Conservation (phyloP, 2,797 vertebrate species). For the Paguma larvata region DNA sequence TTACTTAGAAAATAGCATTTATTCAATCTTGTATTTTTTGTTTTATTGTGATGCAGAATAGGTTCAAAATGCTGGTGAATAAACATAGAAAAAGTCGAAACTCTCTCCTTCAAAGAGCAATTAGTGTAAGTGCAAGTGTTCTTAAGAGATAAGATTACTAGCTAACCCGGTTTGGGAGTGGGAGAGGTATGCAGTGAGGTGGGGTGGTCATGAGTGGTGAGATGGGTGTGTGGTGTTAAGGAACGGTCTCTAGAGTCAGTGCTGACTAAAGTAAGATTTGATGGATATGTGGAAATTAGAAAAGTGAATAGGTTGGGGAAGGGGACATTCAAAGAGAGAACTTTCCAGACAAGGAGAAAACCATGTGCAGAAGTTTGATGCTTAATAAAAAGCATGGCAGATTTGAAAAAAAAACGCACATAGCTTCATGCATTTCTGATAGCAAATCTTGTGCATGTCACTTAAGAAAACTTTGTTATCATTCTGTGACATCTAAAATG, state of each 20-base stretch:
- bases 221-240: not conserved
- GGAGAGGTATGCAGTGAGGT: not conserved
- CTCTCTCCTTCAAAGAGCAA: not conserved
- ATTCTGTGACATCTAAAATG: not conserved
- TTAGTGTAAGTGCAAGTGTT: not conserved
- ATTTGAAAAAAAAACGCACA: not conserved
- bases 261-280: not conserved
- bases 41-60: not conserved
- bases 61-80: not conserved
- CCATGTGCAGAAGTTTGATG: not conserved
- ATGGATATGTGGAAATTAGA: not conserved
- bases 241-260: not conserved
- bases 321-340: not conserved
- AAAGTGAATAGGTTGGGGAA: not conserved
- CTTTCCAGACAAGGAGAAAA: not conserved
- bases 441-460: not conserved
- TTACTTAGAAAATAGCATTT: not conserved
- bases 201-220: too few relatives aligned
- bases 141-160: not conserved
- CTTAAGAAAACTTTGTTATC: not conserved
- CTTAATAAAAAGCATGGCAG: not conserved
- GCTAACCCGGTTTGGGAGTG: not conserved
- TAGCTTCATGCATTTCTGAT: not conserved
- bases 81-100: not conserved
- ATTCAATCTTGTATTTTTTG: not conserved